These are phyloP conservation scores for Nipponacmea schrenckii DNA, from an alignment of 2,888 invertebrate genomes.

Conservation along the genomic window DNA sequence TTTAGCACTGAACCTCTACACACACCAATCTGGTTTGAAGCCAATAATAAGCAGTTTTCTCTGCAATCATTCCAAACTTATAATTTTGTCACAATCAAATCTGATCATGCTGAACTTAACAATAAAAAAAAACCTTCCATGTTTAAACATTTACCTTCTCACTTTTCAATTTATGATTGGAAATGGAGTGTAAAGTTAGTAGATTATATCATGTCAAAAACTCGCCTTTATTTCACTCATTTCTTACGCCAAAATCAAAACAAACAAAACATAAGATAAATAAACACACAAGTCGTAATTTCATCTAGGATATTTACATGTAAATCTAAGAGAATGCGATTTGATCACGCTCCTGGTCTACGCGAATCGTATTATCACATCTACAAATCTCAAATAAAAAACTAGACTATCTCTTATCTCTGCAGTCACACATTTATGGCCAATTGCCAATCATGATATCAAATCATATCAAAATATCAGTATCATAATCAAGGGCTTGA, in stretches of 20 bases:
- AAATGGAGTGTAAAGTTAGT: constrained; percentile 5
- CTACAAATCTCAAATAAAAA: not conserved
- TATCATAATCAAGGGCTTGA: not conserved
- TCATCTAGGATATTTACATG: not conserved
- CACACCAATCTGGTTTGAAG: too few relatives aligned
- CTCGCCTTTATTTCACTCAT: constrained; percentile 4
- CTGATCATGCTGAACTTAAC: too few relatives aligned
- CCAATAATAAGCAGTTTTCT: too few relatives aligned
- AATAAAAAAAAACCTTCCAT: too few relatives aligned
- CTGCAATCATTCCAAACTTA: too few relatives aligned
- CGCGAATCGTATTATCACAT: not conserved
- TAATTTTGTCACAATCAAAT: too few relatives aligned
- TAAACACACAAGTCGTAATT: constrained; percentile 4
- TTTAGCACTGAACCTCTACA: too few relatives aligned
- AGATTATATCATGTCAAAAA: constrained; percentile 6
- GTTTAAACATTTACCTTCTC: not conserved
- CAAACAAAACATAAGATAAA: not conserved
- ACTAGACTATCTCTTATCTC: not conserved
- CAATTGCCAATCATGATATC: not conserved
- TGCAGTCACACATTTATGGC: not conserved
- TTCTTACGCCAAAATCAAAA: constrained; percentile 4
- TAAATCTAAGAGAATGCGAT: constrained; percentile 3
- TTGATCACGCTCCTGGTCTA: not conserved
- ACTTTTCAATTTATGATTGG: not conserved
- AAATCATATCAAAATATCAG: constrained; percentile 1